These are phyloP conservation scores for Sebastes dallii DNA, from an alignment of 2,797 vertebrate species.

Conservation along the genomic window DNA sequence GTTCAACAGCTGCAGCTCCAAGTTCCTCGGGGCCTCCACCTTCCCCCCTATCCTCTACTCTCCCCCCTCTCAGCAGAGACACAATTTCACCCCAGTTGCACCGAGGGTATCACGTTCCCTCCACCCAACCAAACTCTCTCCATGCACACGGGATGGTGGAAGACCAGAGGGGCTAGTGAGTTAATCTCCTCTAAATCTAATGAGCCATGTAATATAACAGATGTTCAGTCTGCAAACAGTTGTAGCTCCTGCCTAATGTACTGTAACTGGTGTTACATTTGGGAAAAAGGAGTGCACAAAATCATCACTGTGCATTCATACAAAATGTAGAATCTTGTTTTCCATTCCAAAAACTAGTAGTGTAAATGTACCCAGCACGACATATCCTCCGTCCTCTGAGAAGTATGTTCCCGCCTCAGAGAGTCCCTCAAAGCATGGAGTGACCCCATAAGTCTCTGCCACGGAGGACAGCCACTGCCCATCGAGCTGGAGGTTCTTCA, in stretches of 20 bases:
- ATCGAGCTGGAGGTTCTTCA: conserved; percentile 89
- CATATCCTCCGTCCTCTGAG: conserved; percentile 91
- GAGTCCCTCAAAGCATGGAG: conserved; percentile 91
- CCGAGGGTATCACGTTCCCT: conserved; percentile 36
- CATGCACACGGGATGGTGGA: not conserved
- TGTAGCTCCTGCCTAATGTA: conserved; percentile 5
- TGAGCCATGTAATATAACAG: conserved; percentile 31
- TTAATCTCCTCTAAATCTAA: conserved; percentile 9
- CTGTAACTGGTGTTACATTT: not conserved
- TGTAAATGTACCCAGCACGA: conserved; percentile 85
- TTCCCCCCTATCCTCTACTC: not conserved
- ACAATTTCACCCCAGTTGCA: conserved; percentile 34
- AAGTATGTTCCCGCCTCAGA: conserved; percentile 93
- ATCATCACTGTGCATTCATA: not conserved
- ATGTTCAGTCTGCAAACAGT: conserved; percentile 30
- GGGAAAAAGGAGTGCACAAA: not conserved
- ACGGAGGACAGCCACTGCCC: conserved; percentile 82
- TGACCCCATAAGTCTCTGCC: conserved; percentile 89
- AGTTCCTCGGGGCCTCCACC: conserved; percentile 12
- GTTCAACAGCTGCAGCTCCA: conserved; percentile 57
- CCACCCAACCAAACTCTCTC: conserved; percentile 5
- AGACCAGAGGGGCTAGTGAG: not conserved
- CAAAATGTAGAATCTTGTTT: not conserved
- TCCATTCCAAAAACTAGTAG: not conserved
- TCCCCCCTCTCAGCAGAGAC: conserved; percentile 7